A percentile compares a stretch with the other conserved stretches of the same genome.
Evolutionary conservation across 30 jellyfish, hydroid and myxozoan genomes (phyloP).

Genomic region (Cassiopea andromeda): DNA sequence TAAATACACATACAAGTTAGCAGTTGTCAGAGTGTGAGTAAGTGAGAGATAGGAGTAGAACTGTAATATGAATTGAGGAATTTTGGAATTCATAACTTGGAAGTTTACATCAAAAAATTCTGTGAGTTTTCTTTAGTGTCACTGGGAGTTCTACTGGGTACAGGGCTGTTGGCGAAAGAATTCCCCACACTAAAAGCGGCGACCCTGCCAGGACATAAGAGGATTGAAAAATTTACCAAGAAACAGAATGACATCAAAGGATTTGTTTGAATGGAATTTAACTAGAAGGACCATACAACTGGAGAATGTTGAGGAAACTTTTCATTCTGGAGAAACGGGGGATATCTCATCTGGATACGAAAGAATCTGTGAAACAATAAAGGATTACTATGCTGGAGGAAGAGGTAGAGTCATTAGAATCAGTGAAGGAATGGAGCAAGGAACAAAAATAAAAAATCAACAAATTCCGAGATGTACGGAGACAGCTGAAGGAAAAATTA

Average conservation of each 20-base stretch:
- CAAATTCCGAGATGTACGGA: slow-evolving; percentile 26
- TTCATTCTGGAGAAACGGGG: slow-evolving; percentile 13
- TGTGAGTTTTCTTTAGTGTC: slow-evolving; percentile 22
- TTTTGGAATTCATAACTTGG: too few species aligned
- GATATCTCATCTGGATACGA: slow-evolving; percentile 20
- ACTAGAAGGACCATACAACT: neutral
- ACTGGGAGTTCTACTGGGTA: slow-evolving; percentile 27
- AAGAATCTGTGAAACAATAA: slow-evolving; percentile 13
- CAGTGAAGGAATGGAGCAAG: slow-evolving; percentile 13
- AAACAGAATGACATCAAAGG: slow-evolving; percentile 8
- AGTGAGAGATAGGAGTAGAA: too few species aligned
- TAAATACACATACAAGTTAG: too few species aligned
- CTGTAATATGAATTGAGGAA: too few species aligned
- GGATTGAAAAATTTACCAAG: slow-evolving; percentile 8
- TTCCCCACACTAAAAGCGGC: slow-evolving; percentile 51
- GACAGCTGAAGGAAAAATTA: slow-evolving; percentile 18
- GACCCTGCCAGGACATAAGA: slow-evolving; percentile 28
- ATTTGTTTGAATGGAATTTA: slow-evolving; percentile 3
- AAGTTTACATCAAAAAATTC: neutral
- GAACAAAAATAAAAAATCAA: slow-evolving; percentile 20
- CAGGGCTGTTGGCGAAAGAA: slow-evolving; percentile 7
- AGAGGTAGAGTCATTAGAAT: slow-evolving; percentile 27
- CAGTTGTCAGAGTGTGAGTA: too few species aligned
- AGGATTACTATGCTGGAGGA: slow-evolving; percentile 31
- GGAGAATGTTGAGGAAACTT: slow-evolving; percentile 9